Base-by-base conservation (phyloP, 2,888 invertebrate genomes). In the Strigamia crassipes region DNA sequence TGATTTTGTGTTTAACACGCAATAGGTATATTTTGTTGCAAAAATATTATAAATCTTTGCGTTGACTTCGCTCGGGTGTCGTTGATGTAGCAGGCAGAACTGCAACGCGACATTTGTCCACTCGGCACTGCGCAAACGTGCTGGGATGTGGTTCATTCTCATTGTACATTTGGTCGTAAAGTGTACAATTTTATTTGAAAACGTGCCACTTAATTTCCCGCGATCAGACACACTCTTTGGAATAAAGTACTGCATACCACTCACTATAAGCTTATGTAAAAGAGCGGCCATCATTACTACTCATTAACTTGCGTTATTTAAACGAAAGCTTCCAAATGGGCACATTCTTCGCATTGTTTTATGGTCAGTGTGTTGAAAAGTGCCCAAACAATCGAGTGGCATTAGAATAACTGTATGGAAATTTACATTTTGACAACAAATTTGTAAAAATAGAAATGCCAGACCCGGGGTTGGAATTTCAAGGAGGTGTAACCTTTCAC, bases 281-380 rank as follows among this genome's bases (percentile, higher is more conserved):
- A 18, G 4, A 18, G 56, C 21, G 56, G 56, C 56, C 21, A 21
- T 18, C 56, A 56, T 56, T 56, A 56, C 21, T 56, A 56, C 56
- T 56, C 56, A 56, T 56, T 56, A 56, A 56, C n/a, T 56, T 18
- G n/a, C 8, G 56, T 56, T 56, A 56, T 56, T 56, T 56, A 56
- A 56, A 18, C 56, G n/a, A 56, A 56, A 18, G 15, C 18, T 18
- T 56, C 56, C 56, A n/a, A 56, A 18, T 18, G 56, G 21, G 0
- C 18, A 18, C 56, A 56, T 56, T 56, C 56, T 56, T 56, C 56
- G 15, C 18, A 56, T 18, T 18, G n/a, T 56, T 56, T 56, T 18
- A 18, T 56, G 18, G 18, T 56, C 15, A 15, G 56, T 56, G 56
- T 18, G 56, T 18, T 56, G 18, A 15, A 56, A 18, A 21, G n/a